These are phyloP conservation scores for Gallinago jamesoni DNA, from an alignment of 2,113 vertebrate genomes.

Conservation along the genomic window DNA sequence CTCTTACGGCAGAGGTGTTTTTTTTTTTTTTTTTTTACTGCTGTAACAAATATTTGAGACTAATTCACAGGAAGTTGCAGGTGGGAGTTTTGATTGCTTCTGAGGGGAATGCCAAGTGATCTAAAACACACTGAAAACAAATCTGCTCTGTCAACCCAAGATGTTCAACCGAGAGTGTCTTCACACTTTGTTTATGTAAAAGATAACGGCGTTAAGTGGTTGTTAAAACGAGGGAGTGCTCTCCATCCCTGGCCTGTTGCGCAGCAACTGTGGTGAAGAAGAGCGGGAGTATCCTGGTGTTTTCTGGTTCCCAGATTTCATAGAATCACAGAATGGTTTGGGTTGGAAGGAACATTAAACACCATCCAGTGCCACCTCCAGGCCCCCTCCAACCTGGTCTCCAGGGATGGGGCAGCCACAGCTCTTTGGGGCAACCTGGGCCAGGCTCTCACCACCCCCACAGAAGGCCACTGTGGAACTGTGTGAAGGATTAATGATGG, in stretches of 20 bases:
- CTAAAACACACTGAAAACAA: neutral
- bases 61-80: neutral
- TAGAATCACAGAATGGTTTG: neutral
- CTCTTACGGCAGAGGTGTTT: neutral
- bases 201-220: neutral
- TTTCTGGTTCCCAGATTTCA: neutral
- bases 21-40: neutral
- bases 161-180: neutral
- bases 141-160: neutral
- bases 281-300: neutral
- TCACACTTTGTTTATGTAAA: neutral
- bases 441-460: neutral
- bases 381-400: neutral
- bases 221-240: neutral
- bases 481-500: too few relatives aligned
- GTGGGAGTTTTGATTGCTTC: neutral
- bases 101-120: neutral
- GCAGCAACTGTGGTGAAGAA: neutral
- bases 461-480: accelerated
- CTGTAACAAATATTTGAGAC: accelerated
- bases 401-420: neutral
- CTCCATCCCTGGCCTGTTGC: neutral
- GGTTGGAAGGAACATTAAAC: neutral
- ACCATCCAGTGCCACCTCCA: neutral
- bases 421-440: neutral